These are phyloP conservation scores for Cynocephalus volans DNA, from an alignment of 2,113 vertebrate genomes.

Conservation along the genomic window DNA sequence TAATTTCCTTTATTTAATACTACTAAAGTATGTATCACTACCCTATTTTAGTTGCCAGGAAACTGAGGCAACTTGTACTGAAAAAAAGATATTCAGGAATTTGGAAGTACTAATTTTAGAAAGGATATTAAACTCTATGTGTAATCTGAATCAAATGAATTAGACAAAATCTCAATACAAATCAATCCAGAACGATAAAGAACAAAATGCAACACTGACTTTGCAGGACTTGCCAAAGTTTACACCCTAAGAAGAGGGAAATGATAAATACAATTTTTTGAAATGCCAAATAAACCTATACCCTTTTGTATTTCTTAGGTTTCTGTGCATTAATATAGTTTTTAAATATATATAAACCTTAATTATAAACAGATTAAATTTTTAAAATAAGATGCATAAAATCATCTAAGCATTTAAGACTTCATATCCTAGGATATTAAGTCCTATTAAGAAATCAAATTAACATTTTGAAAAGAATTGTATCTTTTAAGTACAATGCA, in stretches of 20 bases:
- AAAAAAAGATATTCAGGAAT: neutral
- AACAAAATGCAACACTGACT: neutral
- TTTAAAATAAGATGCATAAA: neutral
- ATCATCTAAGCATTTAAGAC: neutral
- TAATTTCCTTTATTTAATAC: constrained; percentile 22
- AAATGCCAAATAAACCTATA: neutral
- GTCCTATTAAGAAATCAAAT: neutral
- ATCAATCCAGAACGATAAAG: neutral
- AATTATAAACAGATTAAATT: neutral
- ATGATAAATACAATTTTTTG: neutral
- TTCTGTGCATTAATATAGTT: neutral
- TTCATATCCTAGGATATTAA: neutral
- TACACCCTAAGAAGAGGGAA: neutral
- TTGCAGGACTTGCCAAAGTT: neutral
- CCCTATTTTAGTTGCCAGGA: neutral
- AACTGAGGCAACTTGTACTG: neutral
- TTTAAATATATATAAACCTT: neutral
- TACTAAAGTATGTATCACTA: neutral
- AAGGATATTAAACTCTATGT: neutral
- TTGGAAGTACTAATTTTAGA: neutral
- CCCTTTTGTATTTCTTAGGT: neutral
- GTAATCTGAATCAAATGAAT: neutral
- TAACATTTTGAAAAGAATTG: neutral
- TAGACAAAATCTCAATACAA: neutral
- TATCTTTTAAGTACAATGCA: neutral